Percentiles rank a stretch among this genome's conserved stretches.
These are phyloP conservation scores for Discoglossus pictus DNA, from an alignment of 2,797 vertebrate genomes.

Conservation along the genomic window DNA sequence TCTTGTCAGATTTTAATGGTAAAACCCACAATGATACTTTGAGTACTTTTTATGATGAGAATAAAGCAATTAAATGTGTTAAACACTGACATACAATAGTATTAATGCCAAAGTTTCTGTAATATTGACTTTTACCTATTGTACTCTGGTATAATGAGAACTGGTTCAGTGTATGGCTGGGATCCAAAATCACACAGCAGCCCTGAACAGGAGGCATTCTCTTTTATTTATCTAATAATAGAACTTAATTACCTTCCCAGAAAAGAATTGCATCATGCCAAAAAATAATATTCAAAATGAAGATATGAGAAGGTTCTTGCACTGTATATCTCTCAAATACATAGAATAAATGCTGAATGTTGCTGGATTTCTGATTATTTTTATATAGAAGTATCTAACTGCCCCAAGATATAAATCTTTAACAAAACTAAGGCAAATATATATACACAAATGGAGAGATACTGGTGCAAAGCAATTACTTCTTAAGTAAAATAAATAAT, in stretches of 20 bases:
- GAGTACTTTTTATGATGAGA: constrained; percentile 32
- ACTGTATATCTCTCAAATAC: not conserved
- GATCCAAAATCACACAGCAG: too few species aligned
- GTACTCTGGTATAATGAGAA: constrained; percentile 16
- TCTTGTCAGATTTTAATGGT: constrained; percentile 12
- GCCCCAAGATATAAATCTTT: too few species aligned
- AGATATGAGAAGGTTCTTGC: too few species aligned
- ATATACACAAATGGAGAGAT: too few species aligned
- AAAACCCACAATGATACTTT: constrained; percentile 14
- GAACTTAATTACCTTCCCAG: constrained; percentile 1
- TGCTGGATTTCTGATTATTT: too few species aligned
- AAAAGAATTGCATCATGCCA: not conserved
- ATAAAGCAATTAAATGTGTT: constrained; percentile 41
- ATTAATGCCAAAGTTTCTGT: constrained; percentile 21
- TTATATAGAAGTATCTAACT: too few species aligned
- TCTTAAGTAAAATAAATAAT: too few species aligned
- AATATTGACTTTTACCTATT: constrained; percentile 21
- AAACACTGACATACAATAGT: constrained; percentile 13
- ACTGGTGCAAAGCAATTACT: too few species aligned
- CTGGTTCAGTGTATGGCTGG: not conserved
- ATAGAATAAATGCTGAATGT: too few species aligned
- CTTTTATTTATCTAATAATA: constrained; percentile 14
- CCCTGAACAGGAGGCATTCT: not conserved
- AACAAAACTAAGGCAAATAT: too few species aligned
- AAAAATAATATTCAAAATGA: not conserved